Conservation (phyloP, 2,888 invertebrate genomes). For the Neoaliturus tenellus region DNA sequence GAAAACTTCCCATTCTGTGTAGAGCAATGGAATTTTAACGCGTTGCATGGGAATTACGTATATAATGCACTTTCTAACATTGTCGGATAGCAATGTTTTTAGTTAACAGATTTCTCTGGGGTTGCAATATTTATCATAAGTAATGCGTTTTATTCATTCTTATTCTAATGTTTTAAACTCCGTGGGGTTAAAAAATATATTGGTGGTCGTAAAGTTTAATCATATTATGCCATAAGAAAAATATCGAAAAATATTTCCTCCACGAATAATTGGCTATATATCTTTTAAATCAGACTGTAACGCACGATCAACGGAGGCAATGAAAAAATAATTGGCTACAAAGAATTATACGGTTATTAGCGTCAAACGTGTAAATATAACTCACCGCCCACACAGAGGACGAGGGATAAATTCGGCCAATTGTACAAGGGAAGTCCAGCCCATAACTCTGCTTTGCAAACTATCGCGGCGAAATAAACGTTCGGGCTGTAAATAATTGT, state of each 20-base stretch:
- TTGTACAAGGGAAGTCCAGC: not conserved
- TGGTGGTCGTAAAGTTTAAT: too few species aligned
- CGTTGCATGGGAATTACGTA: too few species aligned
- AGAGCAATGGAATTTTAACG: too few species aligned
- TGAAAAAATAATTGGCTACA: not conserved
- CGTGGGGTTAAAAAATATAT: too few species aligned
- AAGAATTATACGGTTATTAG: not conserved
- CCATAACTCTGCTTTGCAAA: not conserved
- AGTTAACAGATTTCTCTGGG: too few species aligned
- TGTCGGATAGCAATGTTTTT: too few species aligned
- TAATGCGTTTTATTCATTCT: too few species aligned
- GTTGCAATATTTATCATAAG: too few species aligned
- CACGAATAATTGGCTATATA: not conserved
- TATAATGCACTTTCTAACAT: too few species aligned
- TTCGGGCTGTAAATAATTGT: constrained; percentile 14
- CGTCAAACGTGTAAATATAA: not conserved
- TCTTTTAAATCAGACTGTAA: not conserved
- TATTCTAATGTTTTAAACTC: too few species aligned
- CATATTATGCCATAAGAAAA: not conserved
- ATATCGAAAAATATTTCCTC: too few species aligned
- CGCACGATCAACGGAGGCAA: not conserved
- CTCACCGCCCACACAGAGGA: not conserved
- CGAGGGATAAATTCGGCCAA: not conserved
- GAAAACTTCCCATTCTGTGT: too few species aligned
- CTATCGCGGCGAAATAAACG: not conserved